Conservation (phyloP, 2,113 vertebrate species). For the Balaeniceps rex region DNA sequence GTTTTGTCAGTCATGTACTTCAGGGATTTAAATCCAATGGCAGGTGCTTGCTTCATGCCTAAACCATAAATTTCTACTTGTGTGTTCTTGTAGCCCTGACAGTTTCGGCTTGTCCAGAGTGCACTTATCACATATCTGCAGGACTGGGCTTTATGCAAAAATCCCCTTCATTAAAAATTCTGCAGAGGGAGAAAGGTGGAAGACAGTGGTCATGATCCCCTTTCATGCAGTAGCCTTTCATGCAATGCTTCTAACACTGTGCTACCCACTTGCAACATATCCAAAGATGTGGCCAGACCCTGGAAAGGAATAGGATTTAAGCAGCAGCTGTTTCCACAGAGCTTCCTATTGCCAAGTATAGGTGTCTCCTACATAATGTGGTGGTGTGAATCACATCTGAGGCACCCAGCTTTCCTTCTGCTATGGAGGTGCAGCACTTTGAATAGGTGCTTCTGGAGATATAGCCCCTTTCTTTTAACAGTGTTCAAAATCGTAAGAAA, state of each 20-base stretch:
- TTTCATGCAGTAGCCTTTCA: neutral
- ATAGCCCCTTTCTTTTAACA: neutral
- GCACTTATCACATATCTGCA: neutral
- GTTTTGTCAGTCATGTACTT: neutral
- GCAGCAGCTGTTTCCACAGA: neutral
- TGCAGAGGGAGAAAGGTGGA: neutral
- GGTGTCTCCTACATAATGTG: neutral
- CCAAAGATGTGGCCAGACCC: neutral
- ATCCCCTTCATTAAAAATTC: neutral
- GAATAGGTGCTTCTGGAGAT: neutral
- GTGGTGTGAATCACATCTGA: neutral
- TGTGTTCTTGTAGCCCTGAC: neutral
- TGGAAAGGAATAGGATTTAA: neutral
- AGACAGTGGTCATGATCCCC: neutral
- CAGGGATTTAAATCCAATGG: neutral
- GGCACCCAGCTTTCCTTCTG: neutral
- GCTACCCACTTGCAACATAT: fast-evolving
- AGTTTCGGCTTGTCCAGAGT: neutral
- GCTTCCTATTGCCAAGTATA: neutral
- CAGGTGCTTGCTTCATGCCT: neutral
- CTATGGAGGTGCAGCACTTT: neutral
- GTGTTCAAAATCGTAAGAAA: neutral
- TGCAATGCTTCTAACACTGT: neutral
- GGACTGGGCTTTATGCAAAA: neutral
- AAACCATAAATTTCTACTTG: neutral